Percentiles rank a stretch among this genome's conserved stretches.
phyloP scores from a whole-genome alignment of 2,113 vertebrate genomes.

The Cephalopterus ornatus region DNA sequence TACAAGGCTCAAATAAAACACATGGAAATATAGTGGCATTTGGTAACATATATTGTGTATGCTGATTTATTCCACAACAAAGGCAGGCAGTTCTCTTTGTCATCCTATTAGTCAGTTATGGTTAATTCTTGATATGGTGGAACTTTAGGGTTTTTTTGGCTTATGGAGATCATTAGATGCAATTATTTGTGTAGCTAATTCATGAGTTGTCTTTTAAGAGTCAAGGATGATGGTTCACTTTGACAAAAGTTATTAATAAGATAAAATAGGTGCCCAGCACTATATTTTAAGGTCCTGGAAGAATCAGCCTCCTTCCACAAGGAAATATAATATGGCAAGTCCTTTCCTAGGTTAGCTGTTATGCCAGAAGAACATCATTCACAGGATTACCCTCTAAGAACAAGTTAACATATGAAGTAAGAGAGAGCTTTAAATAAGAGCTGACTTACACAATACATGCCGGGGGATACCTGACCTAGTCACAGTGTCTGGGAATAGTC shows the following conservation, averaged over 20 bases:
- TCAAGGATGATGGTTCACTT: background rate
- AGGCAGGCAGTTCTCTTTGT: background rate
- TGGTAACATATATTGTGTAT: background rate
- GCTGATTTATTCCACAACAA: background rate
- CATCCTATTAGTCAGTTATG: background rate
- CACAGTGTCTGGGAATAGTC: background rate
- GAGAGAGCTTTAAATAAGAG: background rate
- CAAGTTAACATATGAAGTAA: background rate
- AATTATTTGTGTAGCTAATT: background rate
- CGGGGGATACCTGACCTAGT: background rate
- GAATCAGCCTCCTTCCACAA: background rate
- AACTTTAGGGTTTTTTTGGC: too few relatives aligned
- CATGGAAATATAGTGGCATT: background rate
- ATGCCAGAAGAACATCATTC: background rate
- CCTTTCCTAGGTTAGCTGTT: background rate
- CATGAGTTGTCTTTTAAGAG: background rate
- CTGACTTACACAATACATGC: background rate
- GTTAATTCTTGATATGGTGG: background rate
- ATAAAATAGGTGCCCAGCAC: background rate
- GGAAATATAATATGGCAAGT: background rate
- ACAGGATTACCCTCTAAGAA: background rate
- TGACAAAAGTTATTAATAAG: background rate
- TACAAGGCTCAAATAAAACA: background rate
- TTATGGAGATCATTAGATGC: background rate
- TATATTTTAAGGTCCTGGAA: background rate